Conservation (phyloP, 2,888 invertebrate species). For the Biston betularia region DNA sequence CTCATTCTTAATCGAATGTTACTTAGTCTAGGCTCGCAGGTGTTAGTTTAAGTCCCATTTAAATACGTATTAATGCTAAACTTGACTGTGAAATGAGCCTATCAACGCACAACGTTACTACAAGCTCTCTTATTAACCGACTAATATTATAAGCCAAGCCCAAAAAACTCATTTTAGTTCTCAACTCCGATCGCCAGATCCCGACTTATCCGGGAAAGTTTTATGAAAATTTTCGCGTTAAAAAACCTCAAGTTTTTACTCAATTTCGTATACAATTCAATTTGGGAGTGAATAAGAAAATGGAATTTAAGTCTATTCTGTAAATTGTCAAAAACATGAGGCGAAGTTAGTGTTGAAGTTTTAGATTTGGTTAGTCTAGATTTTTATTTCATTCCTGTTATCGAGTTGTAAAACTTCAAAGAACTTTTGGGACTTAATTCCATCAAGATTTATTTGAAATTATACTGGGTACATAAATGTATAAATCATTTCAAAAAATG, state of each 20-base stretch:
- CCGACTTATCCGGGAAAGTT: conserved; percentile 36
- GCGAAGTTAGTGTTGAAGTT: conserved; percentile 16
- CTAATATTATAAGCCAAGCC: conserved; percentile 18
- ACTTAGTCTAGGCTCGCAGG: too few species aligned
- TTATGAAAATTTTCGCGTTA: conserved; percentile 36
- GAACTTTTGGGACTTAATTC: background rate
- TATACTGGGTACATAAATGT: too few species aligned
- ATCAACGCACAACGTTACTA: background rate
- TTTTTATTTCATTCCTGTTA: conserved; percentile 2
- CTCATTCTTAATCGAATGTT: too few species aligned
- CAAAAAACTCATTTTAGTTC: conserved; percentile 39
- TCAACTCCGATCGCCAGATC: conserved; percentile 40
- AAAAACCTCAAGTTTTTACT: conserved; percentile 25
- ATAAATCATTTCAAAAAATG: too few species aligned
- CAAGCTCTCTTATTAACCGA: conserved; percentile 49
- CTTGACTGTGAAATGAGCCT: background rate
- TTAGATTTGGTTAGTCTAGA: conserved; percentile 6
- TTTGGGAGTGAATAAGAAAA: conserved; percentile 27
- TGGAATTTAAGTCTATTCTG: conserved; percentile 21
- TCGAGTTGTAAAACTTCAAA: background rate
- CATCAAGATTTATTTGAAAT: background rate
- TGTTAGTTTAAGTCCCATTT: too few species aligned
- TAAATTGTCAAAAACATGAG: conserved; percentile 23
- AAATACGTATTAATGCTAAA: too few species aligned
- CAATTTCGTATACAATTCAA: conserved; percentile 29